Conservation (phyloP, 35 echinoderm and acorn worm genomes). For the Holothuria glaberrima region DNA sequence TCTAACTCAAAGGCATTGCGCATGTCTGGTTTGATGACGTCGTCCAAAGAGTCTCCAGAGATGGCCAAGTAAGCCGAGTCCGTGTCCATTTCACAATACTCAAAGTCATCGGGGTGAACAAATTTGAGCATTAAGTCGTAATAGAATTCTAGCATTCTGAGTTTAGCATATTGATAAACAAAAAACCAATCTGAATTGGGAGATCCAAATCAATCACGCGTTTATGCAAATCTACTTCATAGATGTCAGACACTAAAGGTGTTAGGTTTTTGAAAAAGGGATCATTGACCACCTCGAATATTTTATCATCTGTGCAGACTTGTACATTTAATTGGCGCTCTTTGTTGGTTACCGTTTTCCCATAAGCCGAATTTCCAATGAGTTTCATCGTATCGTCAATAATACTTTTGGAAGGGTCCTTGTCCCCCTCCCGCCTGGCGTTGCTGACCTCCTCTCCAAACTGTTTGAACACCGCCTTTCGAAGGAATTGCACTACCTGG, state of each 20-base stretch:
- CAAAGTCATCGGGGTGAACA: constrained; percentile 38
- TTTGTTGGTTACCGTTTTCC: constrained; percentile 66
- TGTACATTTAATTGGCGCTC: constrained; percentile 42
- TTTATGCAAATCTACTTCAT: constrained; percentile 55
- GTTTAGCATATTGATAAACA: constrained; percentile 63
- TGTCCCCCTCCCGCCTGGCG: too few relatives aligned
- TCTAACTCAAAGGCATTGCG: constrained; percentile 3
- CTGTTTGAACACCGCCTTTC: too few relatives aligned
- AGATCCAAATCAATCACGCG: constrained; percentile 39
- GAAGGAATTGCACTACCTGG: too few relatives aligned
- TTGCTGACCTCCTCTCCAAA: too few relatives aligned
- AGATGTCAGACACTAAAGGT: neutral
- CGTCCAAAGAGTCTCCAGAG: constrained; percentile 42
- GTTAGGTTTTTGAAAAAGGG: constrained; percentile 43
- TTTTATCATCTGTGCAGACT: constrained; percentile 17
- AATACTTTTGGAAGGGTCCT: too few relatives aligned
- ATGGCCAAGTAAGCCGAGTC: constrained; percentile 49
- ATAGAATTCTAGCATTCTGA: constrained; percentile 70
- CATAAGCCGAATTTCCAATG: too few relatives aligned
- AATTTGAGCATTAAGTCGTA: constrained; percentile 58
- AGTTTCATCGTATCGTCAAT: too few relatives aligned
- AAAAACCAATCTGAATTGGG: constrained; percentile 66
- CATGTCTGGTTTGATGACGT: too few relatives aligned
- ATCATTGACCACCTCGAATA: constrained; percentile 37
- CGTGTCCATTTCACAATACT: constrained; percentile 49